Evolutionary conservation across 2,113 vertebrate genomes (phyloP), one percentile per base, ranked within the genome.

Genomic region (Gobius niger): DNA sequence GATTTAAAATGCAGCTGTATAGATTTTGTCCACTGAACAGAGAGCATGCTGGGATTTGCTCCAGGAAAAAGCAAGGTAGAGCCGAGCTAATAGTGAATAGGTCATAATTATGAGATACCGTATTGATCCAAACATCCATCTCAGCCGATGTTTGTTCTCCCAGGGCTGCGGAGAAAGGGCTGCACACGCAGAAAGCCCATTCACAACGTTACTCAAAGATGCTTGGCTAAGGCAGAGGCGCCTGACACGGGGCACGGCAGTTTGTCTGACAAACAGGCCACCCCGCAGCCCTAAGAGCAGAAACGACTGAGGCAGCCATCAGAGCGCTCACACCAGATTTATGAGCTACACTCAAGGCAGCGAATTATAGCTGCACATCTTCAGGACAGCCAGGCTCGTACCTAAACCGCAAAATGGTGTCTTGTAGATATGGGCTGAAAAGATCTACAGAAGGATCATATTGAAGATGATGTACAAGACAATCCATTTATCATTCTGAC

Each of bases 21-120:
- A 12, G 47, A 11, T 60, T 67, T 68, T 15, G 7, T 0, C 3
- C 53, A 72, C 47, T 15, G 42, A 49, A 56, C 72, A 65, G 52
- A 63, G 44, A 41, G 62, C 49, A 19, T 65, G 69, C 67, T 76
- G 74, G 56, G 79, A 64, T 47, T 62, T 42, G 15, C 61, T 64
- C 9, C 40, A 65, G 50, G 13, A 77, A 42, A 63, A 34, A 54
- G 46, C 0, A 10, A 50, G 42, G 51, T 74, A 40, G 54, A 54
- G 54, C 47, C 24, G 7, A 15, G 15, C 34, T 54, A 49, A 68
- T 34, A 44, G 50, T 46, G 13, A 73, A 70, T 49, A 49, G 47
- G 40, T 12, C 50, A 47, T 44, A 49, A 72, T 15, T 12, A 16
- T 57, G 41, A 44, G 18, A 52, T 44, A 14, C 15, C 12, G 47